Conservation (phyloP, 2,888 invertebrate species). For the Cephus nigrinus region DNA sequence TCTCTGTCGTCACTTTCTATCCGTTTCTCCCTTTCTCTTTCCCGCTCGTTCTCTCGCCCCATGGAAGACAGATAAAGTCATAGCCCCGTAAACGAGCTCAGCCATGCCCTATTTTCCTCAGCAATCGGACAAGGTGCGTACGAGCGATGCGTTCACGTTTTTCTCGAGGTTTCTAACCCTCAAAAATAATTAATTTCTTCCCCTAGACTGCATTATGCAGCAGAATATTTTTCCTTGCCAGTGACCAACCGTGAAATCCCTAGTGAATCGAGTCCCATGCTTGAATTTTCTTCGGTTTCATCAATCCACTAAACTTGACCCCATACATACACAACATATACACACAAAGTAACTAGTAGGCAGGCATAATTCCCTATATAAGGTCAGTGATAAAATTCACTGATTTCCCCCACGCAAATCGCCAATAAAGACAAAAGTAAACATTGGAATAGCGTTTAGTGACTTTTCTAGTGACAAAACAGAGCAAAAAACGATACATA, state of each 20-base stretch:
- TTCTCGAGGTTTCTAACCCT: slow-evolving; percentile 6
- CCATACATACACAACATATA: background rate
- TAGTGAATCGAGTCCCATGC: slow-evolving; percentile 23
- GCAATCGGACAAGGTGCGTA: background rate
- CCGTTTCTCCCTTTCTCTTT: background rate
- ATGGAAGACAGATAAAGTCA: slow-evolving; percentile 20
- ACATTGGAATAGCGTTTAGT: no score
- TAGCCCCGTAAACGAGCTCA: slow-evolving; percentile 24
- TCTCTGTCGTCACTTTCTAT: background rate
- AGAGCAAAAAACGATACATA: background rate
- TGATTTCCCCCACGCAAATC: no score
- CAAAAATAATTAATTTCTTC: slow-evolving; percentile 30
- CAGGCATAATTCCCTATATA: no score
- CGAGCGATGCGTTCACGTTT: slow-evolving; percentile 8
- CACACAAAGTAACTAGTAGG: no score
- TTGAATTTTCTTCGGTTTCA: background rate
- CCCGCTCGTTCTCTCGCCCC: background rate
- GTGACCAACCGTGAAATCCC: slow-evolving; percentile 24
- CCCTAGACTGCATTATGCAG: slow-evolving; percentile 19
- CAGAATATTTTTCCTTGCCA: slow-evolving; percentile 14
- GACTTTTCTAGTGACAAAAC: background rate
- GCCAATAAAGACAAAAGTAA: background rate
- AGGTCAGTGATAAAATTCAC: no score
- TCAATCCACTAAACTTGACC: background rate
- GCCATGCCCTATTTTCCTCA: background rate